Evolutionary conservation across 1,140 invertebrate species (phyloP), one percentile per base, ranked within the genome.

Genomic region (Tigriopus japonicus): DNA sequence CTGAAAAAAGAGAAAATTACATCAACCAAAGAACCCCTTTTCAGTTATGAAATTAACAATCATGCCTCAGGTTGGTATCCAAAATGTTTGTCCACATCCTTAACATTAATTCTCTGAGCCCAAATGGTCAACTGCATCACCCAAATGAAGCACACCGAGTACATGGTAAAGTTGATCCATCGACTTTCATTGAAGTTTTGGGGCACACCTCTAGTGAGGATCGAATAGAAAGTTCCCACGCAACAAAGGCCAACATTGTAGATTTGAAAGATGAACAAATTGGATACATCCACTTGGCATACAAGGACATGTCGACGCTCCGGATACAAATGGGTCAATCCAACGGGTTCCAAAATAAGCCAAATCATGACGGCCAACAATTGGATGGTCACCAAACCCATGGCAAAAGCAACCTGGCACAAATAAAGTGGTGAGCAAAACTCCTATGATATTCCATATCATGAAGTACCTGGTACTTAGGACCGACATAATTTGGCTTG

Each of bases 81-180:
- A 35, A 35, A 35, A 9, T 35, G 28, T 9, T 35, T 35, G 9
- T 35, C 28, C 28, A 35, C 28, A 35, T 35, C 28, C 28, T 35
- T 35, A 9, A 35, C 28, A 35, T 35, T 35, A 9, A 35, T 35
- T 9, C 28, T 35, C 28, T 35, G 28, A 35, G 28, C 28, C 28
- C 28, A 35, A 35, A 35, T 35, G 28, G 28, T 35, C 3, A 54
- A 21, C 17, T 54, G 19, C 14, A 54, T 19, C 6, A 28, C 3
- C 52, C 52, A 54, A 28, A 21, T 28, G 35, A 54, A 23, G 52
- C 52, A 54, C n/a, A 54, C 35, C 19, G 52, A 54, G 52, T 54
- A 54, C 52, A 54, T 54, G 35, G 52, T 54, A 12, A 54, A 23
- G 35, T 54, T 54, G 21, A 54, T 54, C n/a, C 21, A 54, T 3